These are phyloP conservation scores for Pachycephala philippinensis DNA, from an alignment of 2,113 vertebrate species.

Conservation along the genomic window DNA sequence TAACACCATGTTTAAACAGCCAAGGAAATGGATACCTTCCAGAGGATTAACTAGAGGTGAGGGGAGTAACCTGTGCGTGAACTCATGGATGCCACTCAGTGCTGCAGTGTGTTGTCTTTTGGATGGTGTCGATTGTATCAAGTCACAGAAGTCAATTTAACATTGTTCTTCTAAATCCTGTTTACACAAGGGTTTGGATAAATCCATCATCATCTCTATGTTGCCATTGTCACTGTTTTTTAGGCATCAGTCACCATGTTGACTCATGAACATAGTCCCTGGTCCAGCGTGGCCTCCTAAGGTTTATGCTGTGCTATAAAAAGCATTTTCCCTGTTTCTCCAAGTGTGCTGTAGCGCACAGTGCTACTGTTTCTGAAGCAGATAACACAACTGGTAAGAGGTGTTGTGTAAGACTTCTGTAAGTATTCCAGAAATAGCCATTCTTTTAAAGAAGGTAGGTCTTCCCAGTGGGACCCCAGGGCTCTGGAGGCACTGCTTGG, in stretches of 20 bases:
- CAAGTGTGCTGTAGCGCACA: background rate
- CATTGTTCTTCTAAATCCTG: background rate
- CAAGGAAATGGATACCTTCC: background rate
- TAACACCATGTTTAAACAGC: background rate
- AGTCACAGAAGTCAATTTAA: background rate
- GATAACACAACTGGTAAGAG: background rate
- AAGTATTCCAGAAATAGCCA: constrained; percentile 13
- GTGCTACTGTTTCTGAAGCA: background rate
- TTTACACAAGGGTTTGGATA: background rate
- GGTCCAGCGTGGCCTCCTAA: background rate
- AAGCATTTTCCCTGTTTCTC: background rate
- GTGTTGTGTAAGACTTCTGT: background rate
- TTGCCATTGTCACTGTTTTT: background rate
- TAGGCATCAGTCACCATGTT: background rate
- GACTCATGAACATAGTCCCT: background rate
- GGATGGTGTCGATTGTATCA: background rate
- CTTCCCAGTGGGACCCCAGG: background rate
- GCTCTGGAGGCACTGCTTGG: background rate
- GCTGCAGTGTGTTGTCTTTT: background rate
- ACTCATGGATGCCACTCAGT: background rate
- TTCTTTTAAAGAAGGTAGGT: background rate
- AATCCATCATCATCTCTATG: background rate
- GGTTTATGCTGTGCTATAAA: background rate
- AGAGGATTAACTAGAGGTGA: background rate
- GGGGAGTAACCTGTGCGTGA: background rate